phyloP scores from a whole-genome alignment of 2,888 invertebrate genomes.

The Calliscelio sp. region DNA sequence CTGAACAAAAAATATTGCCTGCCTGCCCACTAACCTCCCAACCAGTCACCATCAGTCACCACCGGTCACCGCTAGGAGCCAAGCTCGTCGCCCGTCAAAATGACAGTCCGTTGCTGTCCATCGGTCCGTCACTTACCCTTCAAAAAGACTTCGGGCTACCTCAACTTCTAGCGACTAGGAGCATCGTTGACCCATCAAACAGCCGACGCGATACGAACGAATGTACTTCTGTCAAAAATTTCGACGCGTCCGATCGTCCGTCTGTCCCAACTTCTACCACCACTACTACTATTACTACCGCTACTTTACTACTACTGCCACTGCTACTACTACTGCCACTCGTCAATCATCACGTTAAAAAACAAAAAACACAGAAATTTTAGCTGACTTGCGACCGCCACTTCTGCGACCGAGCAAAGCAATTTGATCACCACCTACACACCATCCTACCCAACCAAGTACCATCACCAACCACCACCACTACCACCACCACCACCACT shows the following conservation, averaged over 20 bases:
- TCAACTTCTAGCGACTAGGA: slow-evolving; percentile 83
- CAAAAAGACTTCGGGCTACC: slow-evolving; percentile 83
- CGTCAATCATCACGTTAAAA: slow-evolving; percentile 83
- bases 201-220: slow-evolving; percentile 82
- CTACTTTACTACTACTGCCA: slow-evolving; percentile 78
- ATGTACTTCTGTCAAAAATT: slow-evolving; percentile 82
- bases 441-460: slow-evolving; percentile 85
- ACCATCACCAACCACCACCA: slow-evolving; percentile 77
- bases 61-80: slow-evolving; percentile 84
- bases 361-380: slow-evolving; percentile 72
- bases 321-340: slow-evolving; percentile 77
- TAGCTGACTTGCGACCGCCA: slow-evolving; percentile 83
- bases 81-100: slow-evolving; percentile 79
- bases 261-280: slow-evolving; percentile 82
- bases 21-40: slow-evolving; percentile 86
- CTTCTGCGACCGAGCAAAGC: slow-evolving; percentile 85
- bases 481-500: slow-evolving; percentile 83
- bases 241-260: slow-evolving; percentile 83
- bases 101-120: slow-evolving; percentile 83
- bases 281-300: slow-evolving; percentile 79
- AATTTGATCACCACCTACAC: slow-evolving; percentile 86
- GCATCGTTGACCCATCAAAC: slow-evolving; percentile 83
- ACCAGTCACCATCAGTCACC: slow-evolving; percentile 86
- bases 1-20: slow-evolving; percentile 84
- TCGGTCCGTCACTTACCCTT: slow-evolving; percentile 81